Conservation (phyloP, 2,797 vertebrate genomes). For the Falco cherrug region DNA sequence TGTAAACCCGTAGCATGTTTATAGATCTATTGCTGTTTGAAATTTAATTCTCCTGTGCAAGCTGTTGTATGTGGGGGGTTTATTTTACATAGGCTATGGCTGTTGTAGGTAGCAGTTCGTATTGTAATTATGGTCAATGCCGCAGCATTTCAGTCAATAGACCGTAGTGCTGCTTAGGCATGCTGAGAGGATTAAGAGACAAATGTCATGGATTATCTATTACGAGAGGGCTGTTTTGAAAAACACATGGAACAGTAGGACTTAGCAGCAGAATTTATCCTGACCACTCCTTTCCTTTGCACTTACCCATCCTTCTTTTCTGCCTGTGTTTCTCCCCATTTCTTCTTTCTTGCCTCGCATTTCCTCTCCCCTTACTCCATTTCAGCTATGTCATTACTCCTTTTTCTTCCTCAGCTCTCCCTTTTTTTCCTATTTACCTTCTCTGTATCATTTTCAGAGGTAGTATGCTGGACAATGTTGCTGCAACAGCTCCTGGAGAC, state of each 20-base stretch:
- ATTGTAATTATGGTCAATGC: neutral
- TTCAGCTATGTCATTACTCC: neutral
- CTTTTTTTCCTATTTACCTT: neutral
- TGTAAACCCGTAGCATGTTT: neutral
- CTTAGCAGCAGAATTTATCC: neutral
- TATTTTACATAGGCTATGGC: neutral
- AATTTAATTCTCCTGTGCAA: neutral
- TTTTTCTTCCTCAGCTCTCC: neutral
- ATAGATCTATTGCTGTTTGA: neutral
- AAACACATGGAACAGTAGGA: neutral
- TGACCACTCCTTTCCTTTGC: neutral
- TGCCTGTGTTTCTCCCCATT: neutral
- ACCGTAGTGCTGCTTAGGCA: neutral
- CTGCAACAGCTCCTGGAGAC: neutral
- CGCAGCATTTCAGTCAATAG: neutral
- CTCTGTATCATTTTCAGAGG: neutral
- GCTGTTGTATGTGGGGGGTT: neutral
- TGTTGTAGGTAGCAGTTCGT: neutral
- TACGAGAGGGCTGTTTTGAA: neutral
- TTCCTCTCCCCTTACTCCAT: neutral
- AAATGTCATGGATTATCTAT: neutral
- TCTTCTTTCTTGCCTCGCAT: neutral
- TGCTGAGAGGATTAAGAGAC: neutral
- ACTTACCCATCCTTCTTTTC: neutral
- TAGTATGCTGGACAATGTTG: neutral